Base-by-base conservation (phyloP, 2,113 vertebrate genomes). In the Ameiurus melas region DNA sequence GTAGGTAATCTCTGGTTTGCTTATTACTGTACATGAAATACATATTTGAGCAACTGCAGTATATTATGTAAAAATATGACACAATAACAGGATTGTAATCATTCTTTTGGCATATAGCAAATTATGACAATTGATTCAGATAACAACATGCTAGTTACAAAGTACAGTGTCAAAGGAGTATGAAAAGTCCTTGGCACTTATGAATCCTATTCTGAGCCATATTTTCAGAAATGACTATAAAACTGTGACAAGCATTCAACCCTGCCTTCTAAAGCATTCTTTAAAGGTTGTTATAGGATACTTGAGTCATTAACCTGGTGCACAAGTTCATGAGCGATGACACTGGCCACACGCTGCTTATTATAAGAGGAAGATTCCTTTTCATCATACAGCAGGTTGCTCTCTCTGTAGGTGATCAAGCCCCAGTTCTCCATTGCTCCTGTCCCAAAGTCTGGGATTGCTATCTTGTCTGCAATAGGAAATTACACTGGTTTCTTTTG, bases 351-450 rank as follows among this genome's bases (percentile, higher is more conserved):
- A 81, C 96, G 95, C 91, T 99, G 97, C 83, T 97, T 94, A 94
- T 99, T 99, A 90, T 94, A 93, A 2, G 97, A 96, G 20, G 98
- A 97, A 0, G 98, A 99, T 90, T 99, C 92, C 0, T 90, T 0
- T 3, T 94, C 93, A 91, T 99, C 98, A 17, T 96, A 99, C 60
- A 99, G 95, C 88, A 99, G 93, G 91, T 98, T 99, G 27, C 96
- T 97, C 93, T 99, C 98, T 91, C 98, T 93, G 94, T 98, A 99
- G 57, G 98, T 99, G 93, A 99, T 94, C 62, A 99, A 95, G 0
- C 98, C 98, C 98, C 98, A 99, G 95, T 99, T 99, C 92, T 99
- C 98, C 98, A 99, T 99, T 36, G 98, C 98, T 27, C 98, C 98
- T 0, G 98, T 99, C 14, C 98, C 98, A 33, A 99, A 99, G 92